Evolutionary conservation across 2,797 vertebrate genomes (phyloP).

Genomic region (Ctenopoma multispine): DNA sequence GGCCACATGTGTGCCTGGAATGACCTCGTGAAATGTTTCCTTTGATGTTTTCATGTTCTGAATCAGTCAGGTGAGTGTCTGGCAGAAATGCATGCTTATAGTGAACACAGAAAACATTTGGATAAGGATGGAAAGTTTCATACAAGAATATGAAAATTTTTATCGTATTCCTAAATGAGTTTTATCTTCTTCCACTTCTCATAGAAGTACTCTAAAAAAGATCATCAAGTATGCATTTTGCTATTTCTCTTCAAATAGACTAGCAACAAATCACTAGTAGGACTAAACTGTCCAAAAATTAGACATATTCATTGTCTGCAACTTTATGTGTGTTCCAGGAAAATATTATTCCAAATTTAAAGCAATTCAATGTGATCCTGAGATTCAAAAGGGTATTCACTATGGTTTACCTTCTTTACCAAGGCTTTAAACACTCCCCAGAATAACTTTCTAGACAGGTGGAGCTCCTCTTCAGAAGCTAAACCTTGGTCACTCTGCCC

Average conservation of each 20-base stretch:
- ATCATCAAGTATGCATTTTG: conserved; percentile 24
- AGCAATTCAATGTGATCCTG: background rate
- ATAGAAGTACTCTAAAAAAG: conserved; percentile 1
- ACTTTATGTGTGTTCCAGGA: background rate
- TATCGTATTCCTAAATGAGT: conserved; percentile 24
- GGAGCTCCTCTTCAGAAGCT: conserved; percentile 92
- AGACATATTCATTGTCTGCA: background rate
- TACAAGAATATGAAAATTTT: conserved; percentile 43
- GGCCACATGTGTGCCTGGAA: conserved; percentile 6
- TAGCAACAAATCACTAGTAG: background rate
- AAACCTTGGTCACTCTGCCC: conserved; percentile 85
- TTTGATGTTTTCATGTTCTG: conserved; percentile 37
- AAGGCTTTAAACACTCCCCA: conserved; percentile 93
- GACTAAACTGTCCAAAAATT: conserved; percentile 9
- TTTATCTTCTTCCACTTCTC: conserved; percentile 16
- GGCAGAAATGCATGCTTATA: conserved; percentile 19
- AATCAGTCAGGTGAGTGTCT: conserved; percentile 31
- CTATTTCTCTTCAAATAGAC: conserved; percentile 20
- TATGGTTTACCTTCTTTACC: conserved; percentile 88
- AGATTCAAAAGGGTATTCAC: background rate
- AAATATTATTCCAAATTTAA: conserved; percentile 13
- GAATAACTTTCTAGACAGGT: conserved; percentile 92
- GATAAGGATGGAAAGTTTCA: conserved; percentile 15
- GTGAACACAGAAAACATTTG: conserved; percentile 15
- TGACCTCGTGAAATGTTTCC: conserved; percentile 22